Evolutionary conservation across 2,888 invertebrate genomes (phyloP), one percentile per base, ranked within the genome.

Genomic region (Odiellus spinosus): DNA sequence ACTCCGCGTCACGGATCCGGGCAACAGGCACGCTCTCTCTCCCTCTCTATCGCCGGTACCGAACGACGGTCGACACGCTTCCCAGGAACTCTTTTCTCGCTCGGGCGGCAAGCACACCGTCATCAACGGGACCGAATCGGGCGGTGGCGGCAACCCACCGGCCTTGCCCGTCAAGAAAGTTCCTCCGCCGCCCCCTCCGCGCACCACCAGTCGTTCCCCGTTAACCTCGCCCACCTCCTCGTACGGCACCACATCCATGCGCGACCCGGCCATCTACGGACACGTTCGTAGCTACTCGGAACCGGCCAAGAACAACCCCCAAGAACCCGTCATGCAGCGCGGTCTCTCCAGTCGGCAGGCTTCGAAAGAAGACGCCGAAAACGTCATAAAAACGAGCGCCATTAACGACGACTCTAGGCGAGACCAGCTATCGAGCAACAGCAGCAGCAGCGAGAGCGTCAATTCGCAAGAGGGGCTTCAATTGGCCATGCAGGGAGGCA

Each of bases 101-200:
- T 48, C 52, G 34, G 50, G 52, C 12, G 33, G 49, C 3, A 51
- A 53, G 21, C 53, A 52, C 26, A 49, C 53, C 2, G 41, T 53
- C 21, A 53, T 52, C 17, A 54, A 56, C 33, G 50, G 50, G 3
- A 36, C 43, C n/a, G 52, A 51, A 38, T 46, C 50, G 10, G 48
- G 58, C 3, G 54, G 74, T 50, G 48, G 58, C 3, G 54, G 74
- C 50, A 68, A 70, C 58, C 82, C 83, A 65, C 85, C 85, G 44
- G 84, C 85, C 38, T 76, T 84, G 49, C 83, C 84, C 46, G 82
- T 84, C 17, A 50, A 48, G 45, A 52, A 48, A 36, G 78, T 83
- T 40, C 87, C 87, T 6, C 88, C 87, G 15, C 87, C 84, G n/a
- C 84, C 88, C 26, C 87, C 87, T 21, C 87, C 87, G n/a, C 75